Conservation (phyloP, 2,888 invertebrate species). For the Myopa tessellatipennis region DNA sequence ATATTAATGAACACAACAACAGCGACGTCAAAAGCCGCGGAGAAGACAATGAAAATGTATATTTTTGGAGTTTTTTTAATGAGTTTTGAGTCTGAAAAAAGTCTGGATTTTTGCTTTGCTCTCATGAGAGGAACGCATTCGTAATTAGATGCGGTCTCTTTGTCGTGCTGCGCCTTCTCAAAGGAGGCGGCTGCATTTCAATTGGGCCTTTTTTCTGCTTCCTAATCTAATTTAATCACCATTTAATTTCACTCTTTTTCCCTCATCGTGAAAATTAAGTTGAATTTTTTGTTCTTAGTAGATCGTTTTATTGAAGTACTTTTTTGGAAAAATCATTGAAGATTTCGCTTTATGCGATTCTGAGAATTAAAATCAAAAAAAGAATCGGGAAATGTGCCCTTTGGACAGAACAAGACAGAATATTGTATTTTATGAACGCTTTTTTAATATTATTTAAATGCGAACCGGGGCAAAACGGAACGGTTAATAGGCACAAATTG, state of each 20-base stretch:
- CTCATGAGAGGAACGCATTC: constrained; percentile 7
- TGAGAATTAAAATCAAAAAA: too few species aligned
- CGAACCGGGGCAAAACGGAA: neutral
- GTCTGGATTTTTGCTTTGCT: neutral
- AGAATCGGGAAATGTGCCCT: too few species aligned
- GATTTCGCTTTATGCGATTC: too few species aligned
- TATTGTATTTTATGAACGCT: too few species aligned
- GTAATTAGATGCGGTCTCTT: constrained; percentile 27
- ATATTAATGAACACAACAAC: constrained; percentile 47
- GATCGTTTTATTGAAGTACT: too few species aligned
- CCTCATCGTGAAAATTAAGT: neutral
- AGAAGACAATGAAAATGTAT: neutral
- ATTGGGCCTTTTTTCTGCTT: neutral
- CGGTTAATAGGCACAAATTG: neutral
- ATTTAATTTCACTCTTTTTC: neutral
- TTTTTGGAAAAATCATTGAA: too few species aligned
- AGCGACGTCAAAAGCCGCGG: neutral
- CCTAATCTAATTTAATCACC: neutral
- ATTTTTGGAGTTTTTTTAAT: neutral
- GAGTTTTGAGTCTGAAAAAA: neutral
- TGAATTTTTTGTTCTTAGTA: too few species aligned
- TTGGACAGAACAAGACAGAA: too few species aligned
- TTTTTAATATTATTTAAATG: too few species aligned
- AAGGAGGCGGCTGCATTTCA: neutral
- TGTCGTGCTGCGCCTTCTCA: neutral